Evolutionary conservation across 1,140 invertebrate species (phyloP), one percentile per base, ranked within the genome.

Genomic region (Spodoptera frugiperda): DNA sequence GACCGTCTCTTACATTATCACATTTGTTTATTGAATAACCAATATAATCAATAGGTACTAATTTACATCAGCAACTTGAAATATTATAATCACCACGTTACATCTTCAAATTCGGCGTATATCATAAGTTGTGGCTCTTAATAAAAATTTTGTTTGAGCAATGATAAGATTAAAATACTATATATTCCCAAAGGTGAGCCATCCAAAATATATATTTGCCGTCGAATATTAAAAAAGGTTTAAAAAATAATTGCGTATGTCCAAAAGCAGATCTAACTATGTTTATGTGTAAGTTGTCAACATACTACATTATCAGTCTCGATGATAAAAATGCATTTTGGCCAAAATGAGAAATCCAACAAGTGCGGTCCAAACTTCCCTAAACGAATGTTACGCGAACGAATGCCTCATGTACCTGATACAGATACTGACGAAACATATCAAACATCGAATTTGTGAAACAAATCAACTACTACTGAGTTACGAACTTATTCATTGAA

Each of bases 281-380:
- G 86, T 88, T 89, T 71, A 75, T 81, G 71, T 82, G 84, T 80
- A 83, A 80, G 83, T 82, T 77, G 78, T 91, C 86, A 91, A 89
- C 89, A 86, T 90, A 91, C 88, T 92, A 92, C 85, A 88, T 89
- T 91, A 93, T 93, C 92, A 93, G 92, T 93, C 92, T 93, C 92
- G 89, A 91, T 92, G 85, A 86, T 92, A 85, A 88, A 91, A 92
- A 92, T 91, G 90, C 87, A 82, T 91, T 92, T 93, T 93, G 91
- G 92, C 92, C 92, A 89, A 93, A 91, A 91, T 84, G 89, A 92
- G 91, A 91, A 84, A 90, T 89, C 90, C 84, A 87, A 88, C 87
- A 84, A 82, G 89, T 85, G 79, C 91, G 88, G 89, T 89, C 87
- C 87, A 84, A 89, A 78, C 85, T 83, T 86, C 78, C 84, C 81